Evolutionary conservation across 2,113 vertebrate genomes (phyloP), one percentile per base, ranked within the genome.

Genomic region (Salvelinus namaycush): DNA sequence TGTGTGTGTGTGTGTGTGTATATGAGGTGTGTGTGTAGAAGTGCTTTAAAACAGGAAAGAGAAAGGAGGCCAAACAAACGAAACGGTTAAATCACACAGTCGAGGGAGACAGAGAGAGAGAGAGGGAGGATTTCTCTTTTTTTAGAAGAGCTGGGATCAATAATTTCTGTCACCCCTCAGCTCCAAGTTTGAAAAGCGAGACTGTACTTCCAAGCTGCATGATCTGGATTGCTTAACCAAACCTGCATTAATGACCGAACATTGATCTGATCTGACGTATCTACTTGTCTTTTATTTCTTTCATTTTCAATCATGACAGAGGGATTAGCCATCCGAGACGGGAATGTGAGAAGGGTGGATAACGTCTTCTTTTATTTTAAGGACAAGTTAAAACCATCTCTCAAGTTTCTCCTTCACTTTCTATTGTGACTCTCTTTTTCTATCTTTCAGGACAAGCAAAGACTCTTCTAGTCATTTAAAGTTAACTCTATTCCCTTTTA

Each of bases 261-360:
- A 92, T 89, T 91, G 90, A 93, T 92, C 88, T 87, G 86, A 91
- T 89, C 84, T 87, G 88, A 89, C 83, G 82, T 75, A 84, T 84
- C 87, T 76, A 88, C 87, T 78, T 87, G 79, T 80, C 90, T 88
- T 92, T 90, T 69, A 86, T 92, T 88, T 82, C 92, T 92, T 93
- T 94, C 89, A 93, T 93, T 94, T 92, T 88, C 86, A 89, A 89
- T 93, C 92, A 93, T 94, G 89, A 84, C 90, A 90, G 87, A 87
- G 89, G 90, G 88, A 89, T 91, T 79, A 79, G 65, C 82, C 89
- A 84, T 88, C 74, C 80, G 80, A 92, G 92, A 87, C 82, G 57
- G 79, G 86, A 87, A 89, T 91, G 84, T 31, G 51, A 83, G 70
- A 73, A 85, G 78, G 86, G 86, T 11, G 93, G 92, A 93, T 94